Evolutionary conservation across 2,113 vertebrate genomes (phyloP).

Genomic region (Pluvialis apricaria): DNA sequence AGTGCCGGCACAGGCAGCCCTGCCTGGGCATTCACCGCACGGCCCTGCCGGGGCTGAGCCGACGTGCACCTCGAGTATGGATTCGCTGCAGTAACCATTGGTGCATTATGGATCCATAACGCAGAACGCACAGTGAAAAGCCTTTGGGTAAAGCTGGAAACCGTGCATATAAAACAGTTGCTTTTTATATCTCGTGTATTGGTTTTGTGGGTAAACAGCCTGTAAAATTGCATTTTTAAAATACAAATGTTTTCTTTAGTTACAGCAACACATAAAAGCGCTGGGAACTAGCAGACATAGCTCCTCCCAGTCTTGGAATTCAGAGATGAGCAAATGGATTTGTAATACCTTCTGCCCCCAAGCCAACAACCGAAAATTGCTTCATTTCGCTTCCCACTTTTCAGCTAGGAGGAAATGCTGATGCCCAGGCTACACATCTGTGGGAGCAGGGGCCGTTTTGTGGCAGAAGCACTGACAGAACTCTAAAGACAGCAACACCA

Average conservation of each 20-base stretch:
- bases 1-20: not conserved
- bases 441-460: not conserved
- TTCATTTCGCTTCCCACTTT: not conserved
- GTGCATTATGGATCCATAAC: not conserved
- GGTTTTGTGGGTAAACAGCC: constrained; percentile 11
- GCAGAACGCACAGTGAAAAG: not conserved
- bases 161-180: not conserved
- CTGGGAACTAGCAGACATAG: not conserved
- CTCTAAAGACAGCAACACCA: not conserved
- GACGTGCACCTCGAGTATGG: accelerated
- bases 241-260: constrained; percentile 23
- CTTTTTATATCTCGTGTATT: not conserved
- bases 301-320: constrained; percentile 18
- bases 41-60: not conserved
- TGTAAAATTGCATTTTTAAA: constrained; percentile 10
- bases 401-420: not conserved
- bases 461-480: not conserved
- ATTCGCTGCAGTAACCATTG: not conserved
- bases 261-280: not conserved
- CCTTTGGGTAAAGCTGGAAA: constrained; percentile 6
- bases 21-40: not conserved
- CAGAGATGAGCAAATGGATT: not conserved
- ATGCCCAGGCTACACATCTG: not conserved
- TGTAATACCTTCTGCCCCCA: not conserved
- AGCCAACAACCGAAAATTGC: not conserved